Percentiles rank a stretch among this genome's conserved stretches.
Evolutionary conservation across 2,797 vertebrate species (phyloP).

Genomic region (Scomberomorus guttatus): DNA sequence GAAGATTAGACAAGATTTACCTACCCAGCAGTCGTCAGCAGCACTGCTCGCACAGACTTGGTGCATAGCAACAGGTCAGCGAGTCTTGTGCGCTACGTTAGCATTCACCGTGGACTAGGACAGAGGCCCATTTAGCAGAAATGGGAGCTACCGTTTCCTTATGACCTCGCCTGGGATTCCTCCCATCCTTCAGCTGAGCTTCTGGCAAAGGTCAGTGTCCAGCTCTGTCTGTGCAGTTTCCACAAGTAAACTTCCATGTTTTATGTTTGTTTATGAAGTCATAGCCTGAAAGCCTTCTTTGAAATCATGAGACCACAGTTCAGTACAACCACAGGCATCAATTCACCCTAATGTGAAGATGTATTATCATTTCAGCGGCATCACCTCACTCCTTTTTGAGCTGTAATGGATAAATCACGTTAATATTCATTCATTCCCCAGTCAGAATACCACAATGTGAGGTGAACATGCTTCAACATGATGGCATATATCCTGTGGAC

Average conservation of each 20-base stretch:
- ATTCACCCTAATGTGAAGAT: neutral
- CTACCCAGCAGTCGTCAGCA: slow-evolving; percentile 67
- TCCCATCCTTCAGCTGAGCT: slow-evolving; percentile 26
- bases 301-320: neutral
- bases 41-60: slow-evolving; percentile 43
- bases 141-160: slow-evolving; percentile 29
- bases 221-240: neutral
- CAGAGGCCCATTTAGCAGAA: slow-evolving; percentile 37
- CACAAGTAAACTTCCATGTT: neutral
- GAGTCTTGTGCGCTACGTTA: slow-evolving; percentile 35
- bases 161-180: slow-evolving; percentile 36
- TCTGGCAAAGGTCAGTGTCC: slow-evolving; percentile 60
- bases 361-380: neutral
- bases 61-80: slow-evolving; percentile 67
- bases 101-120: slow-evolving; percentile 47
- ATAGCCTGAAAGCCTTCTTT: slow-evolving; percentile 2
- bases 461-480: slow-evolving; percentile 66
- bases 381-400: neutral
- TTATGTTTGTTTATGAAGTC: neutral
- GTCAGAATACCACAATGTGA: slow-evolving; percentile 55
- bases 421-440: slow-evolving; percentile 7
- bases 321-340: neutral
- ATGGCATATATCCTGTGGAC: slow-evolving; percentile 67
- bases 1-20: slow-evolving; percentile 85
- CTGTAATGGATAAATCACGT: neutral